phyloP scores from a whole-genome alignment of 2,797 vertebrate genomes.

The Pterois miles region DNA sequence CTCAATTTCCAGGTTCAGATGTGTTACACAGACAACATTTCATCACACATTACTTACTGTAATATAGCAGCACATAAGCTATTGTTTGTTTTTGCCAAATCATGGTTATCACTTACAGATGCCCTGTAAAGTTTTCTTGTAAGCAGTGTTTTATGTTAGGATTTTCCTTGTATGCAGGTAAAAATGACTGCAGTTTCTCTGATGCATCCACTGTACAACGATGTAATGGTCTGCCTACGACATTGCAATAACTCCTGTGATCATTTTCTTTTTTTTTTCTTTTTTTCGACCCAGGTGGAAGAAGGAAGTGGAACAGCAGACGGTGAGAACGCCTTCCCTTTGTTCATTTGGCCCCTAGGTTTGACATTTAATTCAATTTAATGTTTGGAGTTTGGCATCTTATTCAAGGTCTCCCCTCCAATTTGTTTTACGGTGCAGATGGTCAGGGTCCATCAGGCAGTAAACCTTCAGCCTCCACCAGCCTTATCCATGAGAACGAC shows the following conservation, averaged over 20 bases:
- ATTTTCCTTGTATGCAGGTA: background rate
- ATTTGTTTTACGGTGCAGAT: conserved; percentile 76
- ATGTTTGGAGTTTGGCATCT: background rate
- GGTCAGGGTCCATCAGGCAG: conserved; percentile 89
- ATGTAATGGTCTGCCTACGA: background rate
- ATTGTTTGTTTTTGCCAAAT: background rate
- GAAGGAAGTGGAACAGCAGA: conserved; percentile 89
- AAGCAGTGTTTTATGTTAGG: background rate
- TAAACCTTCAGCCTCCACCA: conserved; percentile 92
- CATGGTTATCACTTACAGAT: background rate
- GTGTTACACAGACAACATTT: background rate
- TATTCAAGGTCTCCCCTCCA: background rate
- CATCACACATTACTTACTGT: background rate
- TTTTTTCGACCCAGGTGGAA: conserved; percentile 81
- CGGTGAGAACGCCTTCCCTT: conserved; percentile 79
- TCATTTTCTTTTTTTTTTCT: background rate
- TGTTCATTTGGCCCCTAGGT: background rate
- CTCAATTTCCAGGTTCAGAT: background rate
- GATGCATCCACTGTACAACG: background rate
- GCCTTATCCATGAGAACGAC: conserved; percentile 94
- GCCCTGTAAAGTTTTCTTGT: too few species aligned
- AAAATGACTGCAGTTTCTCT: background rate
- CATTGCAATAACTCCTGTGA: background rate
- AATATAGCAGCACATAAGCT: background rate
- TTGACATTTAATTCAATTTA: background rate